These are phyloP conservation scores for Hirtodrosophila histrioides DNA, from an alignment of 2,888 invertebrate genomes.

Conservation along the genomic window DNA sequence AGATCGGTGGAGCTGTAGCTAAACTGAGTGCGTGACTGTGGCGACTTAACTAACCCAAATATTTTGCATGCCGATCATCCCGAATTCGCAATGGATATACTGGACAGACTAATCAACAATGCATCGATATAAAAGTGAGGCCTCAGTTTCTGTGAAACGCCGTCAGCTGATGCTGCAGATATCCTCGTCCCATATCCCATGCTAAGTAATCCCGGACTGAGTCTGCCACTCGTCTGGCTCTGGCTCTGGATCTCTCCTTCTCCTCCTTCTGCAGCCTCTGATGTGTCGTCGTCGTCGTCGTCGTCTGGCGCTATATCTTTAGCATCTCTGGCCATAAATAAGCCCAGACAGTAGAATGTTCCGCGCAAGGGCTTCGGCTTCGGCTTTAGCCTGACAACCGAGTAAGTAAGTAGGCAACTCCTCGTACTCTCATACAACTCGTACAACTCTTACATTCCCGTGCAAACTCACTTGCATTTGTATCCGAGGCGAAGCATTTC, in stretches of 20 bases:
- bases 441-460: background rate
- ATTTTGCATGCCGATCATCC: slow-evolving; percentile 35
- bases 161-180: slow-evolving; percentile 60
- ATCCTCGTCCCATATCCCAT: slow-evolving; percentile 27
- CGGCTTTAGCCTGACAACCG: slow-evolving; percentile 62
- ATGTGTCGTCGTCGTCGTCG: slow-evolving; percentile 50
- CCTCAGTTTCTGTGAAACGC: slow-evolving; percentile 50
- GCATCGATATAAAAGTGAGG: slow-evolving; percentile 64
- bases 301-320: slow-evolving; percentile 82
- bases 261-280: slow-evolving; percentile 17
- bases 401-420: slow-evolving; percentile 66
- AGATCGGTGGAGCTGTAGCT: background rate
- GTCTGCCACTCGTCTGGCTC: slow-evolving; percentile 40
- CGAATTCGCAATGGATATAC: slow-evolving; percentile 22
- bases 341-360: slow-evolving; percentile 78
- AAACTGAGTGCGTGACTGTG: slow-evolving; percentile 60
- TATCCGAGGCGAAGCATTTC: slow-evolving; percentile 62
- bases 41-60: slow-evolving; percentile 58
- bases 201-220: slow-evolving; percentile 30
- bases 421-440: background rate
- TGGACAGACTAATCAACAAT: slow-evolving; percentile 62
- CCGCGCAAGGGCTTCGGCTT: slow-evolving; percentile 54
- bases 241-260: slow-evolving; percentile 6
- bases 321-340: slow-evolving; percentile 82
- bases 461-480: slow-evolving; percentile 38